Base-by-base conservation (phyloP, 37 sponge, comb jelly and placozoan genomes). In the Ephydatia muelleri region DNA sequence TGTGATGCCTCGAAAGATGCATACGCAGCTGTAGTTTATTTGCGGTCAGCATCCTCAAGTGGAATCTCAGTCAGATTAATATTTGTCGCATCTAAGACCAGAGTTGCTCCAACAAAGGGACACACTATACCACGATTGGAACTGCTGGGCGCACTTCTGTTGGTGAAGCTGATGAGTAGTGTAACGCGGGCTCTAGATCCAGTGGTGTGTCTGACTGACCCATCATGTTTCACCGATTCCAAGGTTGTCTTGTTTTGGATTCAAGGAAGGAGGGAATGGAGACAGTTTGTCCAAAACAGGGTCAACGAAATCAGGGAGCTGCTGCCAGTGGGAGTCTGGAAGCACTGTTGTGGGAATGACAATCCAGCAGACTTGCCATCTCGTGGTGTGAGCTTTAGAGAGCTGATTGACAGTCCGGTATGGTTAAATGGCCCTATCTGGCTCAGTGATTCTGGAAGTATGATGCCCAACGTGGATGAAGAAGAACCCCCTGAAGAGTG, bases 251-350 rank as follows among this genome's bases (percentile, higher is more conserved):
- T n/a, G n/a, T n/a, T 79, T 40, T 81, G 82, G 82, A 81, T 81
- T 26, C 31, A 29, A 37, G 36, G 27, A 27, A 34, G 64, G 9
- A 79, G 72, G 57, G 74, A 73, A 32, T 84, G 84, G 84, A 65
- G n/a, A 22, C 84, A 73, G n/a, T 84, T 84, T 66, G 84, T 84
- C 32, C 65, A 76, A 69, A 84, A 84, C 65, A 26, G 84, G 25
- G 68, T 75, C 5, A 25, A 28, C 34, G 49, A 81, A 28, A 81
- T 81, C 70, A 68, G 72, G 21, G 31, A 12, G 21, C 72, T 68
- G 13, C 38, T 81, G 28, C 84, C 76, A 16, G 47, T 22, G 13
- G 32, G n/a, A 38, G 32, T 30, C 25, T 84, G 84, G 84, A 34
- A 8, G 13, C 77, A 84, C 69, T 84, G 84, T 65, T 68, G 77